Conservation (phyloP, 2,888 invertebrate species). For the Syrista parreyssii region DNA sequence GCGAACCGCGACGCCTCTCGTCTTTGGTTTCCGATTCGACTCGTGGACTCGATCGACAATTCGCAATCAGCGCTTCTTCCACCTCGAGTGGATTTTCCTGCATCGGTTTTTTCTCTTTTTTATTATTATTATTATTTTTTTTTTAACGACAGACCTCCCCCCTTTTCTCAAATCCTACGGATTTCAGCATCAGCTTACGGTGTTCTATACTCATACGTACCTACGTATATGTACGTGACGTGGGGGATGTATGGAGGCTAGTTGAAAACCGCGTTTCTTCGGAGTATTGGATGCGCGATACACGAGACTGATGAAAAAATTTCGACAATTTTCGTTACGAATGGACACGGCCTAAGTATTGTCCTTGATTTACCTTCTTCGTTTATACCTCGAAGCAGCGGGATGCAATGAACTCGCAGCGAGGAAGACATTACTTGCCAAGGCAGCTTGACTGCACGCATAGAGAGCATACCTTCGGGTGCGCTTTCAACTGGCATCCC, state of each 20-base stretch:
- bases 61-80: background rate
- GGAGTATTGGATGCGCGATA: background rate
- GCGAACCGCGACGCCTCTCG: conserved; percentile 11
- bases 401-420: conserved; percentile 11
- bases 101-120: background rate
- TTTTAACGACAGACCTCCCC: background rate
- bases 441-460: conserved; percentile 5
- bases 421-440: conserved; percentile 42
- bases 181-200: background rate
- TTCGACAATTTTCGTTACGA: conserved; percentile 21
- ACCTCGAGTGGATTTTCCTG: background rate
- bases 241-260: background rate
- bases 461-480: conserved; percentile 20
- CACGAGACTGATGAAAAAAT: conserved; percentile 22
- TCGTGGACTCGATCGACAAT: conserved; percentile 19
- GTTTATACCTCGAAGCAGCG: background rate
- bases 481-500: conserved; percentile 34
- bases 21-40: conserved; percentile 29
- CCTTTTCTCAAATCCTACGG: background rate
- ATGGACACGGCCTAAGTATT: conserved; percentile 19
- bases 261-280: background rate
- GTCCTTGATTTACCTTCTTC: conserved; percentile 2
- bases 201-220: background rate
- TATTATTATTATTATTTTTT: too few species aligned
- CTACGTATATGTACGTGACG: background rate